A percentile compares a stretch with the other conserved stretches of the same genome.
Conservation (phyloP, 2,113 vertebrate species). For the Phrynosoma platyrhinos region DNA sequence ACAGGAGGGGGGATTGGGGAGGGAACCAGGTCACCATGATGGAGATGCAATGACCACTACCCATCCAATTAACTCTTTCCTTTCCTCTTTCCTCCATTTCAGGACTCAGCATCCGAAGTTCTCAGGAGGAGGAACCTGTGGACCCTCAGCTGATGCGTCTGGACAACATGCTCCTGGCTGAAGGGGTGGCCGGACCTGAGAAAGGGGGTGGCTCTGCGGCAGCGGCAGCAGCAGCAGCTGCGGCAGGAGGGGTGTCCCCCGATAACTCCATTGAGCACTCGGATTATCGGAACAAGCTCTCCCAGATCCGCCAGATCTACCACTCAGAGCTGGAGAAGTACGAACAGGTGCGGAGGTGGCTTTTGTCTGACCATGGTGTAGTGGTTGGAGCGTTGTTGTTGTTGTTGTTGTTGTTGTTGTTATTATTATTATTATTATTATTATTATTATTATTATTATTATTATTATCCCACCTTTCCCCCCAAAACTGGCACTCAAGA, state of each 20-base stretch:
- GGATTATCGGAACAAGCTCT: slow-evolving; percentile 94
- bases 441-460: too few species aligned
- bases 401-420: too few species aligned
- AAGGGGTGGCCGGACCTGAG: slow-evolving; percentile 91
- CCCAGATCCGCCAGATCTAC: slow-evolving; percentile 93
- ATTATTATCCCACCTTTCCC: too few species aligned
- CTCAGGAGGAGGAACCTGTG: slow-evolving; percentile 89
- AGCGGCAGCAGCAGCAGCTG: slow-evolving; percentile 87
- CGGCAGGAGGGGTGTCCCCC: slow-evolving; percentile 76
- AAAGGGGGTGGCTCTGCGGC: slow-evolving; percentile 90
- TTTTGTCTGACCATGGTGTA: too few species aligned
- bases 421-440: too few species aligned
- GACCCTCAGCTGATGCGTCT: slow-evolving; percentile 91
- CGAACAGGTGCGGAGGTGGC: slow-evolving; percentile 83
- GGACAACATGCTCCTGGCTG: slow-evolving; percentile 94
- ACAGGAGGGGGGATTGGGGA: neutral
- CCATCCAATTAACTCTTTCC: neutral
- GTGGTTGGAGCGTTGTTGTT: too few species aligned
- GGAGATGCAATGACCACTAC: too few species aligned
- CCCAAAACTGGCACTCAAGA: too few species aligned
- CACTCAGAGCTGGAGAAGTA: slow-evolving; percentile 95
- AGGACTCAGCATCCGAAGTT: slow-evolving; percentile 90
- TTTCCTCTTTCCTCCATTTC: neutral
- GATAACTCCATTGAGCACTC: slow-evolving; percentile 66
- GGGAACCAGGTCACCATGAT: too few species aligned